Evolutionary conservation across 92 coral and sea anemone genomes (phyloP), one percentile per base, ranked within the genome.

Genomic region (Palythoa grandis): DNA sequence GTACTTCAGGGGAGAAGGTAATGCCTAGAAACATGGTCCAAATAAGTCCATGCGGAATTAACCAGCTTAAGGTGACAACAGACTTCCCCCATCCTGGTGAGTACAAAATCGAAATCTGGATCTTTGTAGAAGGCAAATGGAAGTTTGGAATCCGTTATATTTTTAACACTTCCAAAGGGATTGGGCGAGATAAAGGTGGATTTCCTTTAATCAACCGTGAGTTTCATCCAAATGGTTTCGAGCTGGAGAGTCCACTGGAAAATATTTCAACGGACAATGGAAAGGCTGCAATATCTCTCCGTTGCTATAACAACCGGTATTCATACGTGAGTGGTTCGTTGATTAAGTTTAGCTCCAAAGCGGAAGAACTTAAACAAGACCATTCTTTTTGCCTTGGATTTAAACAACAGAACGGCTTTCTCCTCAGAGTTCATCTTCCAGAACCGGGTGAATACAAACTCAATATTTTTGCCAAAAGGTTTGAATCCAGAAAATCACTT

Each of bases 51-150:
- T 76, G 85, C 29, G 92, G 83, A 29, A 75, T 82, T n/a, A 86
- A 77, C 76, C 86, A 87, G 76, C 72, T 86, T 11, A 90, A 86
- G 68, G 82, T 92, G 19, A 82, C 86, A 0, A 91, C 91, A 1
- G 91, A 92, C 73, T 94, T 94, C 43, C 98, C 98, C 16, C 90
- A 89, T 53, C 89, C 95, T 0, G 98, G 94, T 7, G 94, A 94
- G 35, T 92, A 92, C 63, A 57, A 71, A 52, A 72, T 94, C 23
- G 88, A 94, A 38, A 85, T 94, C 7, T 77, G 63, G 82, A 86
- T 94, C 9, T 82, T 92, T 58, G 53, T 85, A 58, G 90, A 89
- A 57, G 79, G 83, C 4, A 92, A 78, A 74, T 92, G 95, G 98
- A 87, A 83, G 78, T 86, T 80, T 24, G 95, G 95, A 72, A 93